These are phyloP conservation scores for Calameuta idolon DNA, from an alignment of 2,888 invertebrate species.

Conservation along the genomic window DNA sequence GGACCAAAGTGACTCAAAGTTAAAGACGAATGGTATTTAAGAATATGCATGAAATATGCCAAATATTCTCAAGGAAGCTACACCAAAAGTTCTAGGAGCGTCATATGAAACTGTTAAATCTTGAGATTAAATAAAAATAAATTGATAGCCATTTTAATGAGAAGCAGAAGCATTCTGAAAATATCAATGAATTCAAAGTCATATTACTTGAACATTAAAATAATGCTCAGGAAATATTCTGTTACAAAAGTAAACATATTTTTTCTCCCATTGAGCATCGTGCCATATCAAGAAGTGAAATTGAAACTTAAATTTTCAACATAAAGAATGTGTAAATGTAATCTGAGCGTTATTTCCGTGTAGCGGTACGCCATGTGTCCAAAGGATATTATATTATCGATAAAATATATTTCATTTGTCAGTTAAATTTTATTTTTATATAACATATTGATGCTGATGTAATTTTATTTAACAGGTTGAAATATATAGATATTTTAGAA, in stretches of 20 bases:
- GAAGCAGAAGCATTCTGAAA: not conserved
- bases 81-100: too few relatives aligned
- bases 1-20: too few relatives aligned
- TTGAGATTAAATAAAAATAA: too few relatives aligned
- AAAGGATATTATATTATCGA: constrained; percentile 17
- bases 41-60: too few relatives aligned
- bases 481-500: constrained; percentile 35
- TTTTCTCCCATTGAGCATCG: not conserved
- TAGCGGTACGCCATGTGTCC: not conserved
- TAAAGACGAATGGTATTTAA: too few relatives aligned
- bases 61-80: too few relatives aligned
- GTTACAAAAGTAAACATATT: not conserved
- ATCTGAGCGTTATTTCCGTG: not conserved
- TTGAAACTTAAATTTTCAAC: not conserved
- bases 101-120: too few relatives aligned
- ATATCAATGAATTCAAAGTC: not conserved
- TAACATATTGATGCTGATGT: constrained; percentile 18
- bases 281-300: not conserved
- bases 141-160: too few relatives aligned
- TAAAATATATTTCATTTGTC: constrained; percentile 31
- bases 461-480: constrained; percentile 19
- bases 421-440: constrained; percentile 43
- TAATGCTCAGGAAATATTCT: not conserved
- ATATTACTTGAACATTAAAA: not conserved
- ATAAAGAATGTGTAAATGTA: not conserved